Percentiles rank a stretch among this genome's conserved stretches.
These are phyloP conservation scores for Rhynchopsitta pachyrhyncha DNA, from an alignment of 2,113 vertebrate species.

Conservation along the genomic window DNA sequence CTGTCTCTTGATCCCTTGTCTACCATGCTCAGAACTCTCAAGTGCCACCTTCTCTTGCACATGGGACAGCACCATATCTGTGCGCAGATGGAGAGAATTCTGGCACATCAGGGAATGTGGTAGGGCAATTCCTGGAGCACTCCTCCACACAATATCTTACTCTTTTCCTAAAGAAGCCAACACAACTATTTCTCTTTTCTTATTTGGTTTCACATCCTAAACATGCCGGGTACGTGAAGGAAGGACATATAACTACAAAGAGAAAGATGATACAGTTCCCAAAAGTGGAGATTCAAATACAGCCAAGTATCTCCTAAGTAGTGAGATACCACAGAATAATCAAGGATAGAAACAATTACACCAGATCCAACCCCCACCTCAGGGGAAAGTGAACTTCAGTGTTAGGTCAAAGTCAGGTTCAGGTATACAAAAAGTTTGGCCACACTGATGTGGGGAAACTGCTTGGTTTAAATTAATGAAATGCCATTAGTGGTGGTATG, in stretches of 20 bases:
- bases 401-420: neutral
- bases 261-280: neutral
- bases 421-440: neutral
- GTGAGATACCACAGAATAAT: neutral
- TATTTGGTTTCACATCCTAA: neutral
- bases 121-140: neutral
- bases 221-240: neutral
- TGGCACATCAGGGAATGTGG: neutral
- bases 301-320: neutral
- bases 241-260: neutral
- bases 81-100: accelerated
- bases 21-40: neutral
- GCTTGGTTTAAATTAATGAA: neutral
- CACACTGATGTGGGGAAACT: neutral
- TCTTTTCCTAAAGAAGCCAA: neutral
- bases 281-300: neutral
- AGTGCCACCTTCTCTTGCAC: neutral
- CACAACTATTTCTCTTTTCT: neutral
- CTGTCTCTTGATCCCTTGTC: neutral
- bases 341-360: neutral
- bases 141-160: neutral
- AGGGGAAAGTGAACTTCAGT: neutral
- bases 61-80: accelerated
- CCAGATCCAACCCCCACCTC: neutral
- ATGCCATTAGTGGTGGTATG: neutral